A percentile compares a stretch with the other conserved stretches of the same genome.
Conservation (phyloP, 2,888 invertebrate genomes). For the Aspidapion aeneum region DNA sequence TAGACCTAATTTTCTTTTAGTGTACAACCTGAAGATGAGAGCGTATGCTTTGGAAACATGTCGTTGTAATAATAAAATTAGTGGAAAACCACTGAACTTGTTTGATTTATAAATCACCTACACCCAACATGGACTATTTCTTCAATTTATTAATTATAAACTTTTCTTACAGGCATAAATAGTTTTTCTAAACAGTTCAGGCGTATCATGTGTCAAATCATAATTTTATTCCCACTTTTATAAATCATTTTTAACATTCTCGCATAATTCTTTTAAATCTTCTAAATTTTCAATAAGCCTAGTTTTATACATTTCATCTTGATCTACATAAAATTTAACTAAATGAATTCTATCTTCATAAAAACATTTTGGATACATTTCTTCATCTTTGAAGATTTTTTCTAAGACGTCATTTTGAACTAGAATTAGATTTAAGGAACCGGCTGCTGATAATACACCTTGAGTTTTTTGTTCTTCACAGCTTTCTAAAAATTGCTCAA, state of each 20-base stretch:
- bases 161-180: too few relatives aligned
- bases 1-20: too few relatives aligned
- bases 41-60: too few relatives aligned
- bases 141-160: too few relatives aligned
- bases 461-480: constrained; percentile 40
- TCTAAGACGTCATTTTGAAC: constrained; percentile 25
- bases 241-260: constrained; percentile 25
- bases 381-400: constrained; percentile 28
- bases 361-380: constrained; percentile 30
- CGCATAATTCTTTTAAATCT: constrained; percentile 37
- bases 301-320: constrained; percentile 31
- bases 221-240: too few relatives aligned
- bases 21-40: too few relatives aligned
- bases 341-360: constrained; percentile 36
- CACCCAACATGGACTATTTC: too few relatives aligned
- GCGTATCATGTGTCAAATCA: too few relatives aligned
- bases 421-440: constrained; percentile 39
- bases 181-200: too few relatives aligned
- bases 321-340: constrained; percentile 31
- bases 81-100: too few relatives aligned
- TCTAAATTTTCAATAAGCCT: constrained; percentile 32
- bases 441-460: constrained; percentile 36
- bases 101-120: too few relatives aligned
- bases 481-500: constrained; percentile 38
- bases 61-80: too few relatives aligned